Conservation (phyloP, 2,797 vertebrate genomes). For the Psittacula derbiana region DNA sequence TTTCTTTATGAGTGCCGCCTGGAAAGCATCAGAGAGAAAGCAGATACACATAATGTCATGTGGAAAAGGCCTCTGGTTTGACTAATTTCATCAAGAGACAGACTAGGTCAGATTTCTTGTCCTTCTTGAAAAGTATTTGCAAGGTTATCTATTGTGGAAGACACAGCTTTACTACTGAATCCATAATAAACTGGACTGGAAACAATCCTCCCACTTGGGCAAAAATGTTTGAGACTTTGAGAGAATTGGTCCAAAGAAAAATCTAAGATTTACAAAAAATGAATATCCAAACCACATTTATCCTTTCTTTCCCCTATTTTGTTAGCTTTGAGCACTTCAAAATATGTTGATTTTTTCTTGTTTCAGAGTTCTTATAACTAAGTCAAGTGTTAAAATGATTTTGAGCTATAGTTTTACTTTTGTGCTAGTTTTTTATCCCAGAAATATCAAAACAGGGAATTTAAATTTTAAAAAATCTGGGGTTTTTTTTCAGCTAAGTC, state of each 20-base stretch:
- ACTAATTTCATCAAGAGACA: background rate
- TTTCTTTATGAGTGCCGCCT: background rate
- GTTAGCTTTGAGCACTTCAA: background rate
- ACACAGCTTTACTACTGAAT: background rate
- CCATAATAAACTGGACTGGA: background rate
- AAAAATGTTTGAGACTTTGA: background rate
- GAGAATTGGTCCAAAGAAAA: background rate
- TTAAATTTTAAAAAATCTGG: background rate
- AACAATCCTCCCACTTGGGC: accelerated
- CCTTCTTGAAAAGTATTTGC: background rate
- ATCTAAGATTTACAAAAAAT: background rate
- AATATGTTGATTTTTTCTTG: background rate
- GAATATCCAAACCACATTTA: background rate
- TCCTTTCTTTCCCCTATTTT: background rate
- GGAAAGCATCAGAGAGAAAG: background rate
- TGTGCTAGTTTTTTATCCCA: background rate
- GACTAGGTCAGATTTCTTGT: background rate
- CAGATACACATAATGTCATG: background rate
- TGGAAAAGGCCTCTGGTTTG: background rate
- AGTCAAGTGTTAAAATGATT: background rate
- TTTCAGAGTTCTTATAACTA: background rate
- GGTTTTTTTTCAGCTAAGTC: background rate
- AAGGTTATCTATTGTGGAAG: background rate
- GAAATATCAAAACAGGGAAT: background rate
- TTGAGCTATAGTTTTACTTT: background rate